A percentile compares a stretch with the other conserved stretches of the same genome.
Evolutionary conservation across 2,113 vertebrate species (phyloP).

Genomic region (Dinomys branickii): DNA sequence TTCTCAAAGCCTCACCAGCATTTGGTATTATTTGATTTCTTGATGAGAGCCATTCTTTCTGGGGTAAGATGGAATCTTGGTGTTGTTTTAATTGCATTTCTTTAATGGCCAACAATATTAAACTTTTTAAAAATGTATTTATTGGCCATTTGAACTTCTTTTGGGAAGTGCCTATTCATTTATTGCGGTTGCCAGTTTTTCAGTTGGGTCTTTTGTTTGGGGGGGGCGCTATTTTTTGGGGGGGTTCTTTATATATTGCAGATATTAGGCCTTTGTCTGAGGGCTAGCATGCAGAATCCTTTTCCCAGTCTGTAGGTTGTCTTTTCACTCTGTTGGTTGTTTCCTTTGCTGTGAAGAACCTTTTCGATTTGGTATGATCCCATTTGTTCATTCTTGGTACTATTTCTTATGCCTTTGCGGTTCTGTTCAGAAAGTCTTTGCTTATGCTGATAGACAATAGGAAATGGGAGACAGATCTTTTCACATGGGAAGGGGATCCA

Average conservation of each 20-base stretch:
- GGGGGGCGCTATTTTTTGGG: too few species aligned
- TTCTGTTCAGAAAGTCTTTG: background rate
- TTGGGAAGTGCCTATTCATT: background rate
- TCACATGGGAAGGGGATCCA: background rate
- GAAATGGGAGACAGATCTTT: background rate
- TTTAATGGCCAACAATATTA: background rate
- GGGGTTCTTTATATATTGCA: background rate
- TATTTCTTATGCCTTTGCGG: background rate
- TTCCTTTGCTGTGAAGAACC: background rate
- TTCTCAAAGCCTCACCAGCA: background rate
- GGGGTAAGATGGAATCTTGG: background rate
- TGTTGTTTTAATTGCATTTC: background rate
- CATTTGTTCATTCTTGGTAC: background rate
- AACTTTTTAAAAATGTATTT: background rate
- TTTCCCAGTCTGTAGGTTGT: background rate
- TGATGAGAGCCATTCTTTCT: background rate
- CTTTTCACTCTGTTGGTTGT: background rate
- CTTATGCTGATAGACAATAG: background rate
- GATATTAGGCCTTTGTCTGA: background rate
- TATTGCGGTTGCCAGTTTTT: background rate
- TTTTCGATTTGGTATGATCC: background rate
- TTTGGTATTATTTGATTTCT: background rate
- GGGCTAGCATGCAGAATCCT: background rate
- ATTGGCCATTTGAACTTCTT: background rate
- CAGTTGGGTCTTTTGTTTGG: background rate